A percentile compares a stretch with the other conserved stretches of the same genome.
Conservation (phyloP, 2,113 vertebrate species). For the Melanocharis versteri region DNA sequence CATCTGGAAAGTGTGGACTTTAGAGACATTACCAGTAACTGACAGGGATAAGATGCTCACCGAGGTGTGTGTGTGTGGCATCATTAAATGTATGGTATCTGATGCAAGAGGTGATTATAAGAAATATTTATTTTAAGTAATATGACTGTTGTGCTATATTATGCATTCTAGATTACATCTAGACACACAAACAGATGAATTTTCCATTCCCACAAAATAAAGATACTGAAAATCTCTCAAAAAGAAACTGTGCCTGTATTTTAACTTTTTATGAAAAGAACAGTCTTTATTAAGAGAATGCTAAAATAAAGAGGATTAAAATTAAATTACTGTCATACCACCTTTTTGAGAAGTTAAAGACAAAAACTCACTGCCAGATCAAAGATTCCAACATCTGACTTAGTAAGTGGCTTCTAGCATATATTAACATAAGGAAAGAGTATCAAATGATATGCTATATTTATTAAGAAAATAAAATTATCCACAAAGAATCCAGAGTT, state of each 20-base stretch:
- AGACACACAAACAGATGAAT: not conserved
- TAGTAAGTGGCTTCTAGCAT: not conserved
- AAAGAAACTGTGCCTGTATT: not conserved
- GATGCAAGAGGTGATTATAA: not conserved
- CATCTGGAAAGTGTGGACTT: not conserved
- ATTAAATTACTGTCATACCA: not conserved
- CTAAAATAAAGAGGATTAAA: not conserved
- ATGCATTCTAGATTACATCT: not conserved
- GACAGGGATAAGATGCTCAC: not conserved
- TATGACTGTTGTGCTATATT: not conserved
- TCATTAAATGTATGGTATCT: not conserved
- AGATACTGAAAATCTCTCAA: not conserved
- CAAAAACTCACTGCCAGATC: not conserved
- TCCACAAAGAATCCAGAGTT: not conserved
- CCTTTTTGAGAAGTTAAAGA: not conserved
- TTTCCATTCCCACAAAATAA: not conserved
- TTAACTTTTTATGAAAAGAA: not conserved
- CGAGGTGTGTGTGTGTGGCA: accelerated
- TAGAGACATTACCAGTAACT: not conserved
- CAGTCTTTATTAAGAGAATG: not conserved
- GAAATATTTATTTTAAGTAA: not conserved
- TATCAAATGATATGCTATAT: not conserved
- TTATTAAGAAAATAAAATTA: not conserved
- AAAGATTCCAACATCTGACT: not conserved
- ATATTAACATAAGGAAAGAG: not conserved